These are phyloP conservation scores for Siniperca knerii DNA, from an alignment of 2,113 vertebrate genomes.

Conservation along the genomic window DNA sequence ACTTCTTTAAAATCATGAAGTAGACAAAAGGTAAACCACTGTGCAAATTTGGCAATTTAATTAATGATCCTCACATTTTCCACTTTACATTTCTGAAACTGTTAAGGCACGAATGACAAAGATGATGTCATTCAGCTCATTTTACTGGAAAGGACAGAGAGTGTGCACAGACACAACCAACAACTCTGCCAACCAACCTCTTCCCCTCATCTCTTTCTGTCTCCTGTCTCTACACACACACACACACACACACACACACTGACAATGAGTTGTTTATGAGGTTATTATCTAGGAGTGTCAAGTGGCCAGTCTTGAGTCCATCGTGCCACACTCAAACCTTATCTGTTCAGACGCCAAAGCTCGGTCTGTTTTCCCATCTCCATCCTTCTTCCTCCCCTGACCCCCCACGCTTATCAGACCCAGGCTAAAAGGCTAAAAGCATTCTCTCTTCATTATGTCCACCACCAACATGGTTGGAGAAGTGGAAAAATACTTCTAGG, in stretches of 20 bases:
- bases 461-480: not conserved
- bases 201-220: not conserved
- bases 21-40: not conserved
- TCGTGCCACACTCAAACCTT: conserved; percentile 79
- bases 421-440: conserved; percentile 34
- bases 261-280: conserved; percentile 39
- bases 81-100: not conserved
- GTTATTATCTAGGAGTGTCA: conserved; percentile 67
- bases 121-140: not conserved
- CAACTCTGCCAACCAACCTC: conserved; percentile 3
- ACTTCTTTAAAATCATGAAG: not conserved
- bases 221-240: conserved; percentile 17
- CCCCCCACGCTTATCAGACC: conserved; percentile 42
- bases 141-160: not conserved
- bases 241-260: conserved; percentile 40
- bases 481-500: not conserved
- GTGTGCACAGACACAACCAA: conserved; percentile 19
- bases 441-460: conserved; percentile 32
- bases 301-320: conserved; percentile 69
- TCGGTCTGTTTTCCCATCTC: conserved; percentile 23
- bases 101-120: not conserved
- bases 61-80: not conserved
- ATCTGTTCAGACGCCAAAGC: conserved; percentile 74
- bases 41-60: not conserved
- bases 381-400: conserved; percentile 36